These are phyloP conservation scores for Eidolon dupreanum DNA, from an alignment of 2,797 vertebrate species.

Conservation along the genomic window DNA sequence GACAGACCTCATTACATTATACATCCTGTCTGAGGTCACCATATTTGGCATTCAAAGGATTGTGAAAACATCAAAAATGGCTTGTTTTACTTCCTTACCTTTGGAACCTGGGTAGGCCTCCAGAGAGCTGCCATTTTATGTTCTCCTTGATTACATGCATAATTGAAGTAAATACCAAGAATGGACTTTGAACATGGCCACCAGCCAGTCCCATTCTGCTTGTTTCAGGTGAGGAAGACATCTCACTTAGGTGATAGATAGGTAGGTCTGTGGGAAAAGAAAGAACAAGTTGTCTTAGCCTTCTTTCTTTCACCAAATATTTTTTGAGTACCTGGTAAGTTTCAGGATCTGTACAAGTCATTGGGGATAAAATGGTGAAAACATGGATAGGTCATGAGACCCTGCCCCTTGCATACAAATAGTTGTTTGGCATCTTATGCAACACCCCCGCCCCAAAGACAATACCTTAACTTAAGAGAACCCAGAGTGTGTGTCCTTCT, in stretches of 20 bases:
- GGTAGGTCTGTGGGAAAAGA: neutral
- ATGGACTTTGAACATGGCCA: neutral
- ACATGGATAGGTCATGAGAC: neutral
- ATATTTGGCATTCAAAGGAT: neutral
- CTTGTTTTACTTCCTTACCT: constrained; percentile 30
- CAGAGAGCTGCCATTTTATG: neutral
- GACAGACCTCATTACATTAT: neutral
- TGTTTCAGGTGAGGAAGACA: neutral
- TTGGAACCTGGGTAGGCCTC: neutral
- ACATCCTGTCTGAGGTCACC: neutral
- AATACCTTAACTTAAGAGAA: neutral
- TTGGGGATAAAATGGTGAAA: constrained; percentile 11
- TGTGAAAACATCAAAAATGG: neutral
- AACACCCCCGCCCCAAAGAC: neutral
- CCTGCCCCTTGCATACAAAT: neutral
- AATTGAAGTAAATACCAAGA: neutral
- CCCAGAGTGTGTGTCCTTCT: neutral
- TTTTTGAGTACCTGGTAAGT: constrained; percentile 1
- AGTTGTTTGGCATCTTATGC: neutral
- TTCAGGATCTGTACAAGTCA: neutral
- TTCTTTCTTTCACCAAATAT: neutral
- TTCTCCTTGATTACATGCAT: neutral
- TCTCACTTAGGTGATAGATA: neutral
- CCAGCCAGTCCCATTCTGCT: neutral
- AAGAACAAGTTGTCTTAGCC: neutral